A percentile compares a stretch with the other conserved stretches of the same genome.
phyloP scores from a whole-genome alignment of 92 coral and sea anemone genomes.

The Phenganax stokvisi region DNA sequence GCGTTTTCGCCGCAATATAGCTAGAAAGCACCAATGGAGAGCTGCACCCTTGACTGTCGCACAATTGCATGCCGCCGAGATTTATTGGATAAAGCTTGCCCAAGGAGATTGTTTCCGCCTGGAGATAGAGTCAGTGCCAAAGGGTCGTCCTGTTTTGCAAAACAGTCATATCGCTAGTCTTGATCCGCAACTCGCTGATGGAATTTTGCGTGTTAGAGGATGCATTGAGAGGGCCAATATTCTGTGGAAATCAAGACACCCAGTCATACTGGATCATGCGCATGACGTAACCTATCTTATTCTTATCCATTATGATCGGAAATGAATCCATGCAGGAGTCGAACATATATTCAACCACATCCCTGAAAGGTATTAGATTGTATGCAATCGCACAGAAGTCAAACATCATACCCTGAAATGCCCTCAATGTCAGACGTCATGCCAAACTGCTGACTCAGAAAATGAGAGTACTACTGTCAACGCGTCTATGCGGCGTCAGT shows the following conservation, averaged over 20 bases:
- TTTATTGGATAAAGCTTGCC: slow-evolving; percentile 33
- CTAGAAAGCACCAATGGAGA: not conserved
- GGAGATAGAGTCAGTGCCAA: not conserved
- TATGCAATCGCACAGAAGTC: slow-evolving; percentile 44
- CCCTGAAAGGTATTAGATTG: slow-evolving; percentile 43
- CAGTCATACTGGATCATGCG: slow-evolving; percentile 42
- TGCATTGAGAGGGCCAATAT: slow-evolving; percentile 39
- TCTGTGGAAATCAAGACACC: slow-evolving; percentile 39
- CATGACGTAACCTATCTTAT: slow-evolving; percentile 35
- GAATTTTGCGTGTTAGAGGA: slow-evolving; percentile 42
- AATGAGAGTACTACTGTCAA: slow-evolving; percentile 30
- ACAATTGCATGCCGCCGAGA: slow-evolving; percentile 36
- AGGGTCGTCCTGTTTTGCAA: slow-evolving; percentile 22
- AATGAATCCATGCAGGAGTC: slow-evolving; percentile 22
- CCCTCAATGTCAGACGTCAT: not conserved
- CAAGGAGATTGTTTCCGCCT: slow-evolving; percentile 1
- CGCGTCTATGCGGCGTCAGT: slow-evolving; percentile 35
- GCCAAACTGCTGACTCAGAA: slow-evolving; percentile 30
- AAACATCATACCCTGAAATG: slow-evolving; percentile 38
- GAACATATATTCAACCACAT: slow-evolving; percentile 32
- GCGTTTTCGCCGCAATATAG: slow-evolving; percentile 30
- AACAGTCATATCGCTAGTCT: slow-evolving; percentile 43
- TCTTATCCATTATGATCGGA: slow-evolving; percentile 7
- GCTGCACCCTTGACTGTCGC: slow-evolving; percentile 16
- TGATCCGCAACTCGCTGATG: slow-evolving; percentile 43